A percentile compares a stretch with the other conserved stretches of the same genome.
Evolutionary conservation across 2,797 vertebrate genomes (phyloP).

Genomic region (Knipowitschia caucasica): DNA sequence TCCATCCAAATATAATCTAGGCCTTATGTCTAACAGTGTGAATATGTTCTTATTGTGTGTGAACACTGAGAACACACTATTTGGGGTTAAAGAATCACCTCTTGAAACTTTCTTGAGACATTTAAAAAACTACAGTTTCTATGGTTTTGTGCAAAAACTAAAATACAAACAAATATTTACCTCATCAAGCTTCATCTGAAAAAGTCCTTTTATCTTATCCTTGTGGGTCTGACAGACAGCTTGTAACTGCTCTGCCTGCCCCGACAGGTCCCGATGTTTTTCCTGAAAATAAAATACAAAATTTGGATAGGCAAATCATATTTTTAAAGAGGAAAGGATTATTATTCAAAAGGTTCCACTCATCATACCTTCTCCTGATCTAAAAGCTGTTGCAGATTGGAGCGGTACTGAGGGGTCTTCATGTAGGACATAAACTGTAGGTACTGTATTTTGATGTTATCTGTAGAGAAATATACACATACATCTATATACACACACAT

Average conservation of each 20-base stretch:
- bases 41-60: too few species aligned
- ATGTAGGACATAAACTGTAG: conserved; percentile 95
- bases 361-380: conserved; percentile 90
- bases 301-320: background rate
- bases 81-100: too few species aligned
- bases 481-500: conserved; percentile 1
- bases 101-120: too few species aligned
- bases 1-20: too few species aligned
- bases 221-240: conserved; percentile 91
- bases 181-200: conserved; percentile 96
- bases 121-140: too few species aligned
- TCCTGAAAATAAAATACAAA: conserved; percentile 68
- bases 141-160: background rate
- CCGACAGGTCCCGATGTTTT: conserved; percentile 87
- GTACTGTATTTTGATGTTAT: conserved; percentile 96
- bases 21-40: too few species aligned
- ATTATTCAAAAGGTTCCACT: background rate
- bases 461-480: conserved; percentile 62
- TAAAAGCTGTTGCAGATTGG: conserved; percentile 89
- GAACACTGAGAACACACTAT: too few species aligned
- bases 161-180: conserved; percentile 61
- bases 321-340: background rate
- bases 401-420: conserved; percentile 94
- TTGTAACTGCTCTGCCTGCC: conserved; percentile 88
- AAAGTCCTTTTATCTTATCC: conserved; percentile 90